phyloP scores from a whole-genome alignment of 2,888 invertebrate genomes.

The Seira sanloemensis region DNA sequence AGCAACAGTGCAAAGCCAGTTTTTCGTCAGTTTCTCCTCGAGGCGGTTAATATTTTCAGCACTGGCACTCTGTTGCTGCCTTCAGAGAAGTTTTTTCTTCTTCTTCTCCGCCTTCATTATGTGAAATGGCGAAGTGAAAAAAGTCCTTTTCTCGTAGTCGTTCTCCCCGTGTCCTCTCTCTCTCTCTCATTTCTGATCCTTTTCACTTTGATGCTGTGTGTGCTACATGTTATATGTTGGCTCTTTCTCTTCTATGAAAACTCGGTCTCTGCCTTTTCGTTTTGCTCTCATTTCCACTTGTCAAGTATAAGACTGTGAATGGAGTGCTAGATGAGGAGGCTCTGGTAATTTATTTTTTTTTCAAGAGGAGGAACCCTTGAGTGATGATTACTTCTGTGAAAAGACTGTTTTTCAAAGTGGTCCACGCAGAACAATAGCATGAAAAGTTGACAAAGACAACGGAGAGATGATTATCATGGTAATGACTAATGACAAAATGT shows the following conservation, averaged over 20 bases:
- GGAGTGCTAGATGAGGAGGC: constrained; percentile 42
- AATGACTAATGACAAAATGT: constrained; percentile 64
- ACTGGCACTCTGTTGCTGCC: background rate
- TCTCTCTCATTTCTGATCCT: background rate
- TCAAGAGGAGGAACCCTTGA: constrained; percentile 57
- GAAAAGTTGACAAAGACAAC: constrained; percentile 60
- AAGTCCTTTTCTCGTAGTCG: constrained; percentile 4
- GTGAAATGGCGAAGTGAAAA: background rate
- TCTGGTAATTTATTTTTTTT: constrained; percentile 53
- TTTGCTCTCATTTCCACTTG: constrained; percentile 55
- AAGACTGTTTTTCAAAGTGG: constrained; percentile 58
- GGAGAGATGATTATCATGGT: constrained; percentile 54
- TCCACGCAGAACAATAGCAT: constrained; percentile 59
- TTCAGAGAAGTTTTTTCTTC: too few relatives aligned
- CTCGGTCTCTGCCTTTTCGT: constrained; percentile 45
- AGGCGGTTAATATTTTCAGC: background rate
- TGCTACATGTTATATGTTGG: too few relatives aligned
- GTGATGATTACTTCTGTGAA: constrained; percentile 65
- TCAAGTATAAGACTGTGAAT: constrained; percentile 23
- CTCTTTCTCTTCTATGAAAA: background rate
- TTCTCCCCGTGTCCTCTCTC: background rate
- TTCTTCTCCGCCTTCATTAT: background rate
- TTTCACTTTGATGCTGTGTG: background rate
- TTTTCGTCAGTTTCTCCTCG: constrained; percentile 8
- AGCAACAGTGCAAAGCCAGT: constrained; percentile 60